Percentiles rank a stretch among this genome's conserved stretches.
Conservation (phyloP, 1,140 invertebrate species). For the Lerema accius region DNA sequence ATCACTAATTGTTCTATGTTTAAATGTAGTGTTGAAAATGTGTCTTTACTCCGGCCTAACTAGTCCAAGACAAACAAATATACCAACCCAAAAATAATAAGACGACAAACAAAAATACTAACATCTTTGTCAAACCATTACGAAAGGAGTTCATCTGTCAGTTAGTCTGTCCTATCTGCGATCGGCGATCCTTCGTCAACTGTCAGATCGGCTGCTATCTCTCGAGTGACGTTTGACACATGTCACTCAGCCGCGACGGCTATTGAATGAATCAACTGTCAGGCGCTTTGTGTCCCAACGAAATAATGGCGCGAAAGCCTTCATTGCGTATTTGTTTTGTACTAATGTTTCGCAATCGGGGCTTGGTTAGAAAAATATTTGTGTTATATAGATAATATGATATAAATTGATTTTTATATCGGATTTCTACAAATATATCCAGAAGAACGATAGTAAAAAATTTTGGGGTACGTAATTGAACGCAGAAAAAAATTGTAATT, state of each 20-base stretch:
- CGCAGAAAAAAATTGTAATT: too few species aligned
- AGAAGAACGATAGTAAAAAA: too few species aligned
- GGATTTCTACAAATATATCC: too few species aligned
- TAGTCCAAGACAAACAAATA: too few species aligned
- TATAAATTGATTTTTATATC: too few species aligned
- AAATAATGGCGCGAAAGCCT: not conserved
- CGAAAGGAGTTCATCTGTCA: not conserved
- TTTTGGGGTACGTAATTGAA: too few species aligned
- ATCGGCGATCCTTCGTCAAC: conserved; percentile 48
- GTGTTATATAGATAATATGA: too few species aligned
- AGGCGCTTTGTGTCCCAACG: conserved; percentile 22
- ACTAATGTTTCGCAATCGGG: not conserved
- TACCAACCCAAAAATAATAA: too few species aligned
- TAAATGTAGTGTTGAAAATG: too few species aligned
- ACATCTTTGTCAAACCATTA: not conserved
- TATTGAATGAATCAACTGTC: conserved; percentile 55
- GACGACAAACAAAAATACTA: not conserved
- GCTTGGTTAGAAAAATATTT: too few species aligned
- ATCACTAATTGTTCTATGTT: too few species aligned
- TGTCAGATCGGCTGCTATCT: conserved; percentile 51
- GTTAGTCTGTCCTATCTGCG: conserved; percentile 41
- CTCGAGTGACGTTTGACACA: conserved; percentile 37
- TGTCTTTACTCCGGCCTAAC: too few species aligned
- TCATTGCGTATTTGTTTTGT: not conserved
- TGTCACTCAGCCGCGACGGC: conserved; percentile 48